Conservation (phyloP, 2,888 invertebrate species). For the Pristionchus fissidentatus region DNA sequence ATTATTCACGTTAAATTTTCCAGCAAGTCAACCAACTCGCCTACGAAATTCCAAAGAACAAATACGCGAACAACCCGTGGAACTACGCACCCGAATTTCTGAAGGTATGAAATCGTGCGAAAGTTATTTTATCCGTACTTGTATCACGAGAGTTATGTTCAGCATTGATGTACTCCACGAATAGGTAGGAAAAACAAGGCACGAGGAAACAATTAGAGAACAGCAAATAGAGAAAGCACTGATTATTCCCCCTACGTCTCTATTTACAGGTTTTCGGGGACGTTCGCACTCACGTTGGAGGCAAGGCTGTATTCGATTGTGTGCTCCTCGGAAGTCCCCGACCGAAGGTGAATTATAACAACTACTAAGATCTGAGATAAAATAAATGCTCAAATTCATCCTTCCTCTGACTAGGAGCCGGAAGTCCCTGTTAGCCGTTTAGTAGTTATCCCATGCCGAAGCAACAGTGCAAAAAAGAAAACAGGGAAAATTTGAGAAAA, state of each 20-base stretch:
- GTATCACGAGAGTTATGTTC: background rate
- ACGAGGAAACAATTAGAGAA: too few species aligned
- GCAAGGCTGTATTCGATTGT: slow-evolving; percentile 74
- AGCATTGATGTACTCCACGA: background rate
- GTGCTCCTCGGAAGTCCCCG: slow-evolving; percentile 73
- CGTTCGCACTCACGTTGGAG: slow-evolving; percentile 68
- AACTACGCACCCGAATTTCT: slow-evolving; percentile 74
- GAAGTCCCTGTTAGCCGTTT: background rate
- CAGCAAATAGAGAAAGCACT: background rate
- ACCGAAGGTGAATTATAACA: slow-evolving; percentile 65
- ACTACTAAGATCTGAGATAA: background rate
- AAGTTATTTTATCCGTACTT: background rate
- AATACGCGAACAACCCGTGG: slow-evolving; percentile 74
- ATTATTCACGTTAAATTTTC: slow-evolving; percentile 48
- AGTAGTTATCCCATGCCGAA: background rate
- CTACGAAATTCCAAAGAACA: slow-evolving; percentile 75
- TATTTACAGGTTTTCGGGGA: slow-evolving; percentile 70
- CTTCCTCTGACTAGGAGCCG: background rate
- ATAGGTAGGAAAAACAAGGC: too few species aligned
- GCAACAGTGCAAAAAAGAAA: background rate
- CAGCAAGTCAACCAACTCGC: slow-evolving; percentile 75
- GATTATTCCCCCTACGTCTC: background rate
- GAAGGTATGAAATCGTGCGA: too few species aligned
- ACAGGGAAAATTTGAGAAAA: background rate
- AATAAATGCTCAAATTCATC: background rate